Evolutionary conservation across 2,797 vertebrate species (phyloP), one percentile per base, ranked within the genome.

Genomic region (Pelochelys cantorii): DNA sequence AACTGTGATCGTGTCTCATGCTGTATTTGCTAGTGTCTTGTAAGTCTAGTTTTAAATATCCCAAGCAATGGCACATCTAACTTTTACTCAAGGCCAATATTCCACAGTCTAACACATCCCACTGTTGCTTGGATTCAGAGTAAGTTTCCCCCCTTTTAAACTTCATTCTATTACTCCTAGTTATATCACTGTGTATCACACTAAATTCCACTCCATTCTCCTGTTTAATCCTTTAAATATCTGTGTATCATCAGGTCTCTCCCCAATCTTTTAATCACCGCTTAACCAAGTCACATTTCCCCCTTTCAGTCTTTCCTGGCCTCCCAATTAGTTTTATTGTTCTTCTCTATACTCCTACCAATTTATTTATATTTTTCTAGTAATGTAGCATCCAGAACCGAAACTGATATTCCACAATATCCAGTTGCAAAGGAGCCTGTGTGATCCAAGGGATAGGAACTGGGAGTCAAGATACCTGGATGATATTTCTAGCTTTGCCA

Each of bases 371-470:
- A 14, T 75, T 75, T 80, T 86, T 71, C 25, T 11, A 8, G 54
- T 55, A 27, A 0, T 4, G 5, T 3, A 42, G 18, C 15, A 11
- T 20, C 31, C 1, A 15, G 1, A 65, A 74, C 4, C 0, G 0
- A 85, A 48, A 0, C 4, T 3, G 15, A 81, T 0, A 59, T 42
- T 77, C 74, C 53, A 14, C 1, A 27, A 18, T 1, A n/a, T 15
- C 8, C 5, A 52, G 37, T 13, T 65, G 31, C 60, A 34, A 0
- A 2, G 48, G 8, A 62, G 12, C 27, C 48, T 1, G 1, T 0
- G 11, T 17, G 31, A 13, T 77, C 27, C 25, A 60, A 13, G 37
- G 86, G 57, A 1, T 2, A 14, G 83, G 74, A 48, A 14, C 29
- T 1, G n/a, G 48, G 23, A 37, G 11, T 20, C 55, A 3, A 22